Evolutionary conservation across 2,888 invertebrate genomes (phyloP).

Genomic region (Macrosoma leucophasiata): DNA sequence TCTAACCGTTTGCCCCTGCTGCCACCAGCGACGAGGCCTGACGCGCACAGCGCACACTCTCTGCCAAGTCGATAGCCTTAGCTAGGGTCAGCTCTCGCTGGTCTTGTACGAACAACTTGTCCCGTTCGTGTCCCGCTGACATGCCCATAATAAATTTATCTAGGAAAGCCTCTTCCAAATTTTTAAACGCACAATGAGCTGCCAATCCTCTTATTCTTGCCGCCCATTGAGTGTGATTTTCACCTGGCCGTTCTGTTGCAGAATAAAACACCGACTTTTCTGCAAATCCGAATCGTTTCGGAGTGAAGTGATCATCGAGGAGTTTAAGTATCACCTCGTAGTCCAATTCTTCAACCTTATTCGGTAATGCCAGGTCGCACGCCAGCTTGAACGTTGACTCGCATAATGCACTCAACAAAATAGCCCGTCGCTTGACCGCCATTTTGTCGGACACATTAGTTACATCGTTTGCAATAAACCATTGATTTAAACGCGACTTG

Average conservation of each 20-base stretch:
- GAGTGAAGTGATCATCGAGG: slow-evolving; percentile 18
- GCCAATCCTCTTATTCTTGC: slow-evolving; percentile 11
- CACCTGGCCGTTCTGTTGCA: slow-evolving; percentile 7
- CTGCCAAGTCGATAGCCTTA: slow-evolving; percentile 13
- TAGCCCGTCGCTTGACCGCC: slow-evolving; percentile 14
- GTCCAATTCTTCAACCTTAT: slow-evolving; percentile 16
- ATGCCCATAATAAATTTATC: slow-evolving; percentile 18
- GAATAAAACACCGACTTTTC: slow-evolving; percentile 16
- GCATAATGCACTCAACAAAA: slow-evolving; percentile 13
- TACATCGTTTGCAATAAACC: slow-evolving; percentile 18
- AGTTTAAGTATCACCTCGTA: slow-evolving; percentile 13
- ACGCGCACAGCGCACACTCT: slow-evolving; percentile 13
- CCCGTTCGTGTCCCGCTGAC: slow-evolving; percentile 9
- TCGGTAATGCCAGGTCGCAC: slow-evolving; percentile 20
- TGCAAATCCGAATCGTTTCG: slow-evolving; percentile 16
- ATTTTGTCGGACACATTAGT: slow-evolving; percentile 11
- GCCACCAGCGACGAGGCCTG: slow-evolving; percentile 4
- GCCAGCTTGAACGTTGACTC: slow-evolving; percentile 21
- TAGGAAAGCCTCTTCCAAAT: slow-evolving; percentile 13
- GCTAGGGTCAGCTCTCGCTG: slow-evolving; percentile 8
- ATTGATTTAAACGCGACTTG: slow-evolving; percentile 13
- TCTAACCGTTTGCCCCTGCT: not conserved
- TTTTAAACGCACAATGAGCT: slow-evolving; percentile 9
- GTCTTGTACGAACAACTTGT: slow-evolving; percentile 12
- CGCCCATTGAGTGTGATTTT: slow-evolving; percentile 11